Conservation (phyloP, 1,140 invertebrate genomes). For the Nixonia krombeini region DNA sequence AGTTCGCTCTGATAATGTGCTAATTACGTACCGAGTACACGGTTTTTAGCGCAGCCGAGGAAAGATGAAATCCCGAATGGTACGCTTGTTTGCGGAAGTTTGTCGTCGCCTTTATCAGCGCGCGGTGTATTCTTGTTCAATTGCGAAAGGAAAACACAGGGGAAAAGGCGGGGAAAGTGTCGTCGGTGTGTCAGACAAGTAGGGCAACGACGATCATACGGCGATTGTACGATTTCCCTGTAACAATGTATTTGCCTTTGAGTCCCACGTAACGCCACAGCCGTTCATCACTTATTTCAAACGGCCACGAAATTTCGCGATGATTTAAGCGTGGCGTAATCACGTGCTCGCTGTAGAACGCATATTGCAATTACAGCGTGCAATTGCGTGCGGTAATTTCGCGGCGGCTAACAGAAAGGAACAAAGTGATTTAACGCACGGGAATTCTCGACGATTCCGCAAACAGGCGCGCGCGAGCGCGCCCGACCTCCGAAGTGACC, state of each 20-base stretch:
- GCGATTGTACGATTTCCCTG: neutral
- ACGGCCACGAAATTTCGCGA: neutral
- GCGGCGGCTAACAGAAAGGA: neutral
- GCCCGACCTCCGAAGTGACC: neutral
- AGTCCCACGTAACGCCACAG: too few species aligned
- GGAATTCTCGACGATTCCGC: neutral
- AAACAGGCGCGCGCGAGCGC: neutral
- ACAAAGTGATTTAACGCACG: conserved; percentile 3
- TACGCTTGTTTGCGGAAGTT: too few species aligned
- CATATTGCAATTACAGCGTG: conserved; percentile 1
- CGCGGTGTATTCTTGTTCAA: too few species aligned
- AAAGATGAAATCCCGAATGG: too few species aligned
- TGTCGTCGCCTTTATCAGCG: too few species aligned
- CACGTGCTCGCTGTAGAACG: neutral
- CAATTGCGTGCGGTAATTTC: conserved; percentile 1
- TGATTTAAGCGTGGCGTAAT: neutral
- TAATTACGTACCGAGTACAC: neutral
- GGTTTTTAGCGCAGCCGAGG: too few species aligned
- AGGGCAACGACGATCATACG: too few species aligned
- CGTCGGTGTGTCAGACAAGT: too few species aligned
- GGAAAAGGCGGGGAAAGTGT: too few species aligned
- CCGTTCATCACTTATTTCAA: neutral
- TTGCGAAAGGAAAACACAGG: too few species aligned
- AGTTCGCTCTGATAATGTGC: neutral
- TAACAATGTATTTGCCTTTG: neutral